Conservation (phyloP, 2,113 vertebrate species). For the Corydoras maculifer region DNA sequence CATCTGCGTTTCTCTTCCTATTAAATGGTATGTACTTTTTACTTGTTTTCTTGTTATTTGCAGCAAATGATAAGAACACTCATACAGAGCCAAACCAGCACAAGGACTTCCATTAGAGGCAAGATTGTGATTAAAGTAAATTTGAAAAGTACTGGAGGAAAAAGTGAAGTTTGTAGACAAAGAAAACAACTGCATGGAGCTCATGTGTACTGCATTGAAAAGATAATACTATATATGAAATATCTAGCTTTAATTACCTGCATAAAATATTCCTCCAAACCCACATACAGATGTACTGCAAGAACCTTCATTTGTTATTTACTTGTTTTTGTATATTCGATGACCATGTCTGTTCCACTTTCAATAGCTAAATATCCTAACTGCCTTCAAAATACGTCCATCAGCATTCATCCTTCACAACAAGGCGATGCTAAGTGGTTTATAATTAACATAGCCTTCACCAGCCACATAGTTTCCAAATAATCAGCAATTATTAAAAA, state of each 20-base stretch:
- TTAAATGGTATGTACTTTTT: conserved; percentile 1
- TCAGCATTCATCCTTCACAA: not conserved
- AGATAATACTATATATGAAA: too few species aligned
- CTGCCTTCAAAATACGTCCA: not conserved
- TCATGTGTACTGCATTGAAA: too few species aligned
- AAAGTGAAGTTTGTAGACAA: not conserved
- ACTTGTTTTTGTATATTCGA: not conserved
- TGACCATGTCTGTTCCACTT: not conserved
- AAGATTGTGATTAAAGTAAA: not conserved
- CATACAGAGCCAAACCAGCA: conserved; percentile 1
- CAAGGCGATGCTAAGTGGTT: not conserved
- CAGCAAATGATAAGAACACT: not conserved
- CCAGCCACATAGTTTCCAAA: too few species aligned
- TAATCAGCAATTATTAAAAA: too few species aligned
- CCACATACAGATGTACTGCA: conserved; percentile 9
- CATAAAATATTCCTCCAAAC: conserved; percentile 18
- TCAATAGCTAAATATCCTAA: not conserved
- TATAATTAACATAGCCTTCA: too few species aligned
- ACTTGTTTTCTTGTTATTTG: not conserved
- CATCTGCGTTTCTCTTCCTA: not conserved
- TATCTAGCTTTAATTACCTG: too few species aligned
- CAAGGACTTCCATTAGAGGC: conserved; percentile 21
- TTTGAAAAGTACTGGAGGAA: not conserved
- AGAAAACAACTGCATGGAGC: too few species aligned
- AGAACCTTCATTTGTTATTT: conserved; percentile 3